phyloP scores from a whole-genome alignment of 2,797 vertebrate species.

The Anguilla marmorata region DNA sequence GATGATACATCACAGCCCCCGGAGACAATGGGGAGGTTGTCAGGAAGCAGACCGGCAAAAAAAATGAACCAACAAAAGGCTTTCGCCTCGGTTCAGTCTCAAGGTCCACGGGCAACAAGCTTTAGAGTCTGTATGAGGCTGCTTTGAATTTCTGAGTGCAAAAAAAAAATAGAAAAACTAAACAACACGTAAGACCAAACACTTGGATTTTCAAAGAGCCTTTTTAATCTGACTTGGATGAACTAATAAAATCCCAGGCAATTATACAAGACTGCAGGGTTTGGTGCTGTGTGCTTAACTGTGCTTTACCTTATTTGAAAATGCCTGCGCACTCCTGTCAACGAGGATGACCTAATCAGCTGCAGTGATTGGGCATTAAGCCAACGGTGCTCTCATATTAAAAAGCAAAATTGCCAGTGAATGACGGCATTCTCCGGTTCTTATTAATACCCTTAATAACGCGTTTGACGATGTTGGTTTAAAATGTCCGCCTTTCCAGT shows the following conservation, averaged over 20 bases:
- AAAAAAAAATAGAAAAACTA: background rate
- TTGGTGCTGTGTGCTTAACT: slow-evolving; percentile 14
- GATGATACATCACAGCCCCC: slow-evolving; percentile 48
- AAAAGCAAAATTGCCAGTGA: slow-evolving; percentile 18
- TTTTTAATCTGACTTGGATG: slow-evolving; percentile 5
- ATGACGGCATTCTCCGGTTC: slow-evolving; percentile 30
- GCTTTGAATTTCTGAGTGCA: background rate
- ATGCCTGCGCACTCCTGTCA: background rate
- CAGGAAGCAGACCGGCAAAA: slow-evolving; percentile 12
- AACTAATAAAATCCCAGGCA: background rate
- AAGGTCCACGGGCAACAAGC: slow-evolving; percentile 14
- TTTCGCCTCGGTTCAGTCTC: background rate
- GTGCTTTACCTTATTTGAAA: slow-evolving; percentile 6
- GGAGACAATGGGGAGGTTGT: slow-evolving; percentile 35
- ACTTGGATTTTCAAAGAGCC: background rate
- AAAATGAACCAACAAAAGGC: background rate
- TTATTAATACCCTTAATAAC: slow-evolving; percentile 59
- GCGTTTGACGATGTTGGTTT: slow-evolving; percentile 3
- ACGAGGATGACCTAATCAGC: slow-evolving; percentile 32
- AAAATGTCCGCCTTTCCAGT: slow-evolving; percentile 49
- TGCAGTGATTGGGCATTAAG: slow-evolving; percentile 51
- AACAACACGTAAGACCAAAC: background rate
- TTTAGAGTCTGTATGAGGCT: background rate
- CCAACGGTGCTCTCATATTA: slow-evolving; percentile 30
- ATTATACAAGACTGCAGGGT: background rate